Evolutionary conservation across 2,797 vertebrate species (phyloP).

Genomic region (Aselliscus stoliczkanus): DNA sequence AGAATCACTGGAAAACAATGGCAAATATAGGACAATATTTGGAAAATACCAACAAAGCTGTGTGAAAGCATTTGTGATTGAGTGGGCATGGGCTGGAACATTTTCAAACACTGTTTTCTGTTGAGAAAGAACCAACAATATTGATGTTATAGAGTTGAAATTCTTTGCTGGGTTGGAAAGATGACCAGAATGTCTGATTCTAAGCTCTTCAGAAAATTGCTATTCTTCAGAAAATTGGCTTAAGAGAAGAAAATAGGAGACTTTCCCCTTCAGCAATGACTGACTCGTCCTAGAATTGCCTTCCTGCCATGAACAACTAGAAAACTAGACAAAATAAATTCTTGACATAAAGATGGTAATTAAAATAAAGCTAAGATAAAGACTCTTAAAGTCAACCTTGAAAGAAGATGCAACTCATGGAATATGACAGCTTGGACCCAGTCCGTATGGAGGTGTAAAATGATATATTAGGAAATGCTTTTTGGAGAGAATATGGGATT

Average conservation of each 20-base stretch:
- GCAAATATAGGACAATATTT: neutral
- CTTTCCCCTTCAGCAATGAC: neutral
- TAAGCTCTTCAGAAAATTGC: neutral
- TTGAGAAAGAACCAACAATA: neutral
- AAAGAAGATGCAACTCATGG: neutral
- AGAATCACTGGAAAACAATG: neutral
- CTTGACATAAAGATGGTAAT: neutral
- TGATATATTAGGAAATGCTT: neutral
- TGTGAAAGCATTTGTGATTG: neutral
- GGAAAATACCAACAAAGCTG: neutral
- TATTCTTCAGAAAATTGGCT: neutral
- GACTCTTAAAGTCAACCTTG: neutral
- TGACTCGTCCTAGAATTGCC: neutral
- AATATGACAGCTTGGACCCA: neutral
- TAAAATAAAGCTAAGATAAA: slow-evolving; percentile 7
- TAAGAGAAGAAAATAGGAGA: neutral
- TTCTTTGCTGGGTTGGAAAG: neutral
- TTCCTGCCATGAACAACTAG: neutral
- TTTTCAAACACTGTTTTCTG: neutral
- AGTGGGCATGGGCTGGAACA: neutral
- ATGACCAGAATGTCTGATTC: neutral
- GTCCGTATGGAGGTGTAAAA: neutral
- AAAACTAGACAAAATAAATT: neutral
- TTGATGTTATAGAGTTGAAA: neutral
- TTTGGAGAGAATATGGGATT: neutral